Percentiles rank a stretch among this genome's conserved stretches.
These are phyloP conservation scores for Zaprionus ghesquierei DNA, from an alignment of 1,140 invertebrate genomes.

Conservation along the genomic window DNA sequence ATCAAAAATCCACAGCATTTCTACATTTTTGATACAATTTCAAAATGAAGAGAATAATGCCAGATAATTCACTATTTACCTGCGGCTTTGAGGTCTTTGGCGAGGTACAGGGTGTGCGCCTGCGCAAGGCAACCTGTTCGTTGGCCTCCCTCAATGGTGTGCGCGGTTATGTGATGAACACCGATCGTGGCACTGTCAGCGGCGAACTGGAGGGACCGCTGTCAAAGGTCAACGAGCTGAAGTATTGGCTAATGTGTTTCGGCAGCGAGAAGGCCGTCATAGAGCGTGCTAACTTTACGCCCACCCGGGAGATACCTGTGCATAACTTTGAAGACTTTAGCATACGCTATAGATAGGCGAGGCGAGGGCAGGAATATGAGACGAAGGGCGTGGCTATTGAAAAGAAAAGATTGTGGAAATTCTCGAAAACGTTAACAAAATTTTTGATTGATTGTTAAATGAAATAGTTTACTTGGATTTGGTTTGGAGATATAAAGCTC, in stretches of 20 bases:
- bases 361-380: too few relatives aligned
- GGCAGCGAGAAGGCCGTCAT: conserved; percentile 87
- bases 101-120: conserved; percentile 85
- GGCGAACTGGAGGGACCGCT: conserved; percentile 86
- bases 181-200: conserved; percentile 85
- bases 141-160: conserved; percentile 84
- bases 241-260: conserved; percentile 85
- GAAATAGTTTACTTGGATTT: neutral
- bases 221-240: conserved; percentile 85
- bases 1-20: neutral
- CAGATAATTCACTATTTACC: conserved; percentile 42
- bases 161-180: conserved; percentile 88
- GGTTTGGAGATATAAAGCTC: conserved; percentile 1
- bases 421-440: conserved; percentile 9
- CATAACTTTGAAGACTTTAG: conserved; percentile 46
- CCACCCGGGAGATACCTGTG: conserved; percentile 58
- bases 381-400: neutral
- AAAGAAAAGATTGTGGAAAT: neutral
- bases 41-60: neutral
- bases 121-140: conserved; percentile 85
- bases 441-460: conserved; percentile 20
- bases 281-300: conserved; percentile 85
- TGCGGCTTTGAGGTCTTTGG: conserved; percentile 85
- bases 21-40: neutral
- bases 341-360: conserved; percentile 35